These are phyloP conservation scores for Rhinoptilus africanus DNA, from an alignment of 2,113 vertebrate genomes.

Conservation along the genomic window DNA sequence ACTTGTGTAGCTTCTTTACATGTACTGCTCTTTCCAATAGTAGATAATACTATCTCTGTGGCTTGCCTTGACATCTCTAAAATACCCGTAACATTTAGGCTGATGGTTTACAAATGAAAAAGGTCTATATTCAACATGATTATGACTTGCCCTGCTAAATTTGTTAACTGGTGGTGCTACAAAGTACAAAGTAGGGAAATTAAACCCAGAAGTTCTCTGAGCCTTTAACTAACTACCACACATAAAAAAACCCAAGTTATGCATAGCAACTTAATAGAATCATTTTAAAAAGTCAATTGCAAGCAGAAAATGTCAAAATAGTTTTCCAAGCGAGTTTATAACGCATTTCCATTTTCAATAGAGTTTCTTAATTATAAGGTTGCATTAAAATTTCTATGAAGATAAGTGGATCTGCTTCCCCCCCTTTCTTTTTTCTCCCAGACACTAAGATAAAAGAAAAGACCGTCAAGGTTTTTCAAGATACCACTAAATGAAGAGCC, in stretches of 20 bases:
- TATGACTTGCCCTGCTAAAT: background rate
- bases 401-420: background rate
- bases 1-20: background rate
- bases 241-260: background rate
- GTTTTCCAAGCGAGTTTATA: slow-evolving; percentile 23
- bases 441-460: background rate
- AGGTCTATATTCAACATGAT: background rate
- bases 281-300: background rate
- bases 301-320: slow-evolving; percentile 18
- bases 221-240: background rate
- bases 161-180: background rate
- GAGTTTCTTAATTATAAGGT: background rate
- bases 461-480: background rate
- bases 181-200: background rate
- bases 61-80: background rate
- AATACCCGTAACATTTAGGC: background rate
- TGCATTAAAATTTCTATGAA: slow-evolving; percentile 12
- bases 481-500: background rate
- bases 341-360: background rate
- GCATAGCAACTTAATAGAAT: background rate
- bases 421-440: background rate
- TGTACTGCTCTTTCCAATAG: background rate
- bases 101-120: background rate
- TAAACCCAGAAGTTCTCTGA: background rate
- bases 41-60: background rate